Evolutionary conservation across 2,797 vertebrate species (phyloP), one percentile per base, ranked within the genome.

Genomic region (Sciurus carolinensis): DNA sequence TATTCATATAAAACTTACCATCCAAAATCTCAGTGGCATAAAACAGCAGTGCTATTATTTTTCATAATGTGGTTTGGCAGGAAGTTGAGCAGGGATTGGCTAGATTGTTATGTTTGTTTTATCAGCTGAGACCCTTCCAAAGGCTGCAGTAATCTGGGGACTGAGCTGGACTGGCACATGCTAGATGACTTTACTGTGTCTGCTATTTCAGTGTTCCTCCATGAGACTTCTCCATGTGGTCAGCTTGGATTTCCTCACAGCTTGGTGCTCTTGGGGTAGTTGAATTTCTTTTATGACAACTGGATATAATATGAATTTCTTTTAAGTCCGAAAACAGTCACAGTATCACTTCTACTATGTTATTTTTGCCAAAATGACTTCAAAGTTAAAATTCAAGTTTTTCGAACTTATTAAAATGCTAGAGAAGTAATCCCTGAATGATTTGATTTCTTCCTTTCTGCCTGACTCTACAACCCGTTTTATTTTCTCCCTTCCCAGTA

Each of bases 291-390:
- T 28, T 52, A 14, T 20, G 17, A 33, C 11, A 67, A 72, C 22
- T 20, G 7, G 7, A 62, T 77, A 14, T 26, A 14, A 28, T 18
- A 22, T 20, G 7, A 0, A n/a, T 62, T 42, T 62, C 17, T 28
- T 71, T 3, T 5, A 12, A 47, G 26, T 0, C 1, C 3, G 44
- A 20, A 6, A 73, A 12, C 0, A 18, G 39, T 12, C 30, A 7
- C 8, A 3, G 18, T 57, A 22, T 57, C 54, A 57, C 18, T 57
- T 57, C 54, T 22, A 57, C 54, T 57, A 57, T 30, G 5, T 59
- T 71, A n/a, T 36, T 8, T 26, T 50, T 30, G 12, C 1, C 11
- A 42, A 69, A 77, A 82, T 13, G 33, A 76, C 3, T 59, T 7
- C 71, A 59, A 83, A 11, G 15, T 17, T 54, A 47, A 57, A 57